A percentile compares a stretch with the other conserved stretches of the same genome.
These are phyloP conservation scores for Bucco capensis DNA, from an alignment of 2,113 vertebrate genomes.

Conservation along the genomic window DNA sequence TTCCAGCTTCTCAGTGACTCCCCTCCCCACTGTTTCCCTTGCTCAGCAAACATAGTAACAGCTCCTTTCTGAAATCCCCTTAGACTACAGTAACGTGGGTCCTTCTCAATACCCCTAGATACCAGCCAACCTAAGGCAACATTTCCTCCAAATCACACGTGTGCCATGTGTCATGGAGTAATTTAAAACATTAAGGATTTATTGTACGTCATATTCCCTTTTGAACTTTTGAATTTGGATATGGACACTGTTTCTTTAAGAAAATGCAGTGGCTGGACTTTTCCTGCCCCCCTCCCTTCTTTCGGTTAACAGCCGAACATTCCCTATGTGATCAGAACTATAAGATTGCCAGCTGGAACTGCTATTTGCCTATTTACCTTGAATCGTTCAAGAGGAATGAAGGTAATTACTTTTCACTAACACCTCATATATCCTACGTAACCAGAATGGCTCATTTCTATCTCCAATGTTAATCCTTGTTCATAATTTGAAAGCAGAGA, in stretches of 20 bases:
- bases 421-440: not conserved
- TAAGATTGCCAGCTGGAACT: not conserved
- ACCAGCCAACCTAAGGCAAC: not conserved
- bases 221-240: no score
- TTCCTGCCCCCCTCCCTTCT: no score
- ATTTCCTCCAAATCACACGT: rapidly evolving
- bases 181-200: no score
- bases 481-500: not conserved
- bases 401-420: not conserved
- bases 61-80: not conserved
- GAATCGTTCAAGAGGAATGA: not conserved
- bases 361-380: not conserved
- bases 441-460: not conserved
- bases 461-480: not conserved
- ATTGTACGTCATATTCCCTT: no score
- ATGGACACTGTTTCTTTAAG: no score
- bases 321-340: not conserved
- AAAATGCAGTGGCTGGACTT: no score
- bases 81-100: not conserved
- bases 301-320: no score
- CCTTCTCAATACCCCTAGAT: not conserved
- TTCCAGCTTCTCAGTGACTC: not conserved
- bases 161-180: no score
- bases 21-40: not conserved
- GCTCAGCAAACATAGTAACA: not conserved